Base-by-base conservation (phyloP, 2,888 invertebrate genomes). In the Gnatocerus cornutus region DNA sequence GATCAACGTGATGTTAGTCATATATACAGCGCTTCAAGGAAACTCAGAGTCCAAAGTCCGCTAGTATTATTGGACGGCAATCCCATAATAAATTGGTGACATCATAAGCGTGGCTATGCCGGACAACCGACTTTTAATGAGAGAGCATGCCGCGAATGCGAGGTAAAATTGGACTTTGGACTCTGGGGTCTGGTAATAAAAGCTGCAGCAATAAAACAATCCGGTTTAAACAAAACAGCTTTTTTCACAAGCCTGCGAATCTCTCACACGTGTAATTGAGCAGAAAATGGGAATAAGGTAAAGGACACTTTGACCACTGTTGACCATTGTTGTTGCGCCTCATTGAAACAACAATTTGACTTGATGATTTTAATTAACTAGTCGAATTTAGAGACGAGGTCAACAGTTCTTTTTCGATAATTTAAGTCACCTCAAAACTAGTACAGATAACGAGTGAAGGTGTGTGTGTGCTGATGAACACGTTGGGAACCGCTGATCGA, bases 111-210 rank as follows among this genome's bases (percentile, higher is more conserved):
- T 65, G 65, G 63, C 61, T 61, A 48, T 33, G 46, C 61, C 50
- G 61, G 48, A 48, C 48, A 52, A 48, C 52, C 41, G 48, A 53
- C 65, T 59, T 45, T 52, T 65, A 56, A 65, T 65, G 39, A 56
- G 65, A 65, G 65, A 65, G 65, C 65, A 65, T 65, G 65, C 65
- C 65, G 65, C 65, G 65, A 56, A 65, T 65, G 46, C 46, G 56
- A 65, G 65, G 65, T 65, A 46, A 12, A 56, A 12, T 64, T 55
- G 65, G 65, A 65, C 65, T 65, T 65, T 65, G 65, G 56, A 65
- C 65, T 64, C 64, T 21, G 48, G 39, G 41, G 50, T 62, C 62
- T 62, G 21, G 21, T 4, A 21, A 21, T 21, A 21, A 21, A 21
- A 62, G 46, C 59, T 16, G 52, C 52, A 37, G 30, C 43, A 13